Percentiles rank a stretch among this genome's conserved stretches.
Conservation (phyloP, 1,140 invertebrate genomes). For the Sesamia nonagrioides region DNA sequence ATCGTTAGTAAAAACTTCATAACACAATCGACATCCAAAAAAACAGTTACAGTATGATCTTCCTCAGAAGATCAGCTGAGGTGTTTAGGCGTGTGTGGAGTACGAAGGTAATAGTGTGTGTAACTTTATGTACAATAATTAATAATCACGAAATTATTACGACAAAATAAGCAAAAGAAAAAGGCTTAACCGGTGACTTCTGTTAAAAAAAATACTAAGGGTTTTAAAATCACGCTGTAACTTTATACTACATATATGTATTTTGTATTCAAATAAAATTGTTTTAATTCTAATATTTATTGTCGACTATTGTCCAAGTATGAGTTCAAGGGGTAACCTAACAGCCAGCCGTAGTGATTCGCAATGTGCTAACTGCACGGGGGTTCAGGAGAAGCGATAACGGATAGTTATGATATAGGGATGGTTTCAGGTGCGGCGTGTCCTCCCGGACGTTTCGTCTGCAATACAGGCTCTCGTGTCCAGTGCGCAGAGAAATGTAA, state of each 20-base stretch:
- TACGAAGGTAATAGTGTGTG: too few species aligned
- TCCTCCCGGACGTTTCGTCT: slow-evolving; percentile 64
- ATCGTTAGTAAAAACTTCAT: too few species aligned
- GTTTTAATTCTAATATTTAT: neutral
- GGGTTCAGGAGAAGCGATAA: neutral
- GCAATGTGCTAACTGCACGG: slow-evolving; percentile 17
- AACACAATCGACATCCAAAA: too few species aligned
- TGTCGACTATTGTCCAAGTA: slow-evolving; percentile 1
- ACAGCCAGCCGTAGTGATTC: slow-evolving; percentile 26
- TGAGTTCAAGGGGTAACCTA: neutral
- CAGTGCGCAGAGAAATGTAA: slow-evolving; percentile 89
- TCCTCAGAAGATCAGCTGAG: too few species aligned
- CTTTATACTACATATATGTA: neutral
- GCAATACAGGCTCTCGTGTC: slow-evolving; percentile 81
- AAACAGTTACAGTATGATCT: too few species aligned
- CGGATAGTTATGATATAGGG: neutral
- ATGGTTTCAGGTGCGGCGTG: slow-evolving; percentile 61
- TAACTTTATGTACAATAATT: too few species aligned
- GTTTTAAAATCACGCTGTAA: neutral
- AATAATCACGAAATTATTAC: too few species aligned
- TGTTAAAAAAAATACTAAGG: too few species aligned
- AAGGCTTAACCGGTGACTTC: too few species aligned
- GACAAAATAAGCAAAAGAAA: too few species aligned
- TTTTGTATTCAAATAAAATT: too few species aligned
- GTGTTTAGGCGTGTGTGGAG: too few species aligned